Evolutionary conservation across 2,797 vertebrate genomes (phyloP).

Genomic region (Lophotriccus pileatus): DNA sequence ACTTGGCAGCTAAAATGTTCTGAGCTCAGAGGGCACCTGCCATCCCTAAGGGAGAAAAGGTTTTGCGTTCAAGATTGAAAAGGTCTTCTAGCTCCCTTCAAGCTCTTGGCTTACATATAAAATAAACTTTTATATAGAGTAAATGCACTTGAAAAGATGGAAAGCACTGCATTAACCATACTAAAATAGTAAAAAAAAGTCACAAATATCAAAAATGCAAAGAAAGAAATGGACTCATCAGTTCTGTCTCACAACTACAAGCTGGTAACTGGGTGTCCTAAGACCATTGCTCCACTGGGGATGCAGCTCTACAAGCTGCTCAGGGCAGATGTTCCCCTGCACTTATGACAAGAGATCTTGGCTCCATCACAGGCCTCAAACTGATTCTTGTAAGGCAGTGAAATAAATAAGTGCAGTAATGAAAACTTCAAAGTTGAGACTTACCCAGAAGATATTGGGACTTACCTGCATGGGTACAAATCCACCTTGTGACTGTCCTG

Average conservation of each 20-base stretch:
- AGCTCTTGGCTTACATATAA: background rate
- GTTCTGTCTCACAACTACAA: background rate
- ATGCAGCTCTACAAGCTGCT: background rate
- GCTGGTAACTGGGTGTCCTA: too few relatives aligned
- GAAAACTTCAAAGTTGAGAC: background rate
- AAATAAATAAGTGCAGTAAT: background rate
- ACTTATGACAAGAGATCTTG: background rate
- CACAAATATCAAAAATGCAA: background rate
- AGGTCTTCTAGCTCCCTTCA: background rate
- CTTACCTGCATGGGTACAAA: background rate
- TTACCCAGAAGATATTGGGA: background rate
- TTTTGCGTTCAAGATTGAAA: background rate
- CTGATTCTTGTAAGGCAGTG: background rate
- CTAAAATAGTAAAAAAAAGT: background rate
- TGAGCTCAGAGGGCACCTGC: background rate
- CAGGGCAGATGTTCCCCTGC: background rate
- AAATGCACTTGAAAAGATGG: background rate
- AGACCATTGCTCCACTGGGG: background rate
- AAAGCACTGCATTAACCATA: background rate
- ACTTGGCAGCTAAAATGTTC: background rate
- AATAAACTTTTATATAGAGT: background rate
- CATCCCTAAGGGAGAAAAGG: background rate
- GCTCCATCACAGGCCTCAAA: background rate
- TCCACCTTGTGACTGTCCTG: background rate
- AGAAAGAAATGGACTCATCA: background rate